Percentiles rank a stretch among this genome's conserved stretches.
Evolutionary conservation across 2,797 vertebrate species (phyloP).

Genomic region (Microhierax caerulescens): DNA sequence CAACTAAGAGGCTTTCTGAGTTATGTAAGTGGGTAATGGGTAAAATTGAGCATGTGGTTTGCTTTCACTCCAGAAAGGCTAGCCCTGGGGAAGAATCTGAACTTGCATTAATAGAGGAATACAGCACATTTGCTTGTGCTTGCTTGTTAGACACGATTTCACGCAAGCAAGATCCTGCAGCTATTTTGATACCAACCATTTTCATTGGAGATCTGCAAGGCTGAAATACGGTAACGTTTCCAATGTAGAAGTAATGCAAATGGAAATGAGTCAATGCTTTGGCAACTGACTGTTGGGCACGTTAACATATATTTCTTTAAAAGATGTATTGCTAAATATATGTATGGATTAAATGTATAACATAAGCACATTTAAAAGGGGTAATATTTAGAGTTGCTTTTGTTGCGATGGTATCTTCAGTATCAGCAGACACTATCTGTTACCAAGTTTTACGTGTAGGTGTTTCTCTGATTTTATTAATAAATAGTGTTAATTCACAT

Average conservation of each 20-base stretch:
- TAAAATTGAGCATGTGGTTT: slow-evolving; percentile 1
- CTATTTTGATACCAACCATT: not conserved
- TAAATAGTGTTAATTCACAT: not conserved
- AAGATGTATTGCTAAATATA: not conserved
- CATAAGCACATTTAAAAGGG: not conserved
- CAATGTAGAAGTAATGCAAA: not conserved
- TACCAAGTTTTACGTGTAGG: not conserved
- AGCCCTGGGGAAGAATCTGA: not conserved
- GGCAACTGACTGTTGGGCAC: accelerated
- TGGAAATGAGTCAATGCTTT: not conserved
- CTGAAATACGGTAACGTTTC: not conserved
- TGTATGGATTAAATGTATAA: not conserved
- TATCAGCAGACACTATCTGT: not conserved
- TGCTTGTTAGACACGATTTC: not conserved
- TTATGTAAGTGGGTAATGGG: not conserved
- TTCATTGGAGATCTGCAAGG: not conserved
- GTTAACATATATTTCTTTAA: not conserved
- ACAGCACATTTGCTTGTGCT: not conserved
- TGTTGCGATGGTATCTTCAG: not conserved
- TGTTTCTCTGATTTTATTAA: not conserved
- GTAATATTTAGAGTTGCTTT: not conserved
- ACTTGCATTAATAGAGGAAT: not conserved
- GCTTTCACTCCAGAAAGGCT: not conserved
- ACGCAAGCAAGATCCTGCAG: not conserved
- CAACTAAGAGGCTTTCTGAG: not conserved